Base-by-base conservation (phyloP, 2,113 vertebrate species). In the Tupaia tana region DNA sequence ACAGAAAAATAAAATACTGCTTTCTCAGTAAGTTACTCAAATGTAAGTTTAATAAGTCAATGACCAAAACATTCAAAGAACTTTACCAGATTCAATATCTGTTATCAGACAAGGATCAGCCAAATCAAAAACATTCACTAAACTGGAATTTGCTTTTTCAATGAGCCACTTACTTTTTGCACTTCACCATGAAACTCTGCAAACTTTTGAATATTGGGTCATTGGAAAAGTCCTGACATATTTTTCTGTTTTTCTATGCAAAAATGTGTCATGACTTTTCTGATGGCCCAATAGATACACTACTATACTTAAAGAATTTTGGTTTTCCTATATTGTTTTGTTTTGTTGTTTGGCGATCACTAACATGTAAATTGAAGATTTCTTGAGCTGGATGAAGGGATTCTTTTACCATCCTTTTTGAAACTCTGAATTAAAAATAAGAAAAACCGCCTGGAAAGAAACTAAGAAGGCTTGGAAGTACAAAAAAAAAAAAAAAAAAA, bases 31-130 rank as follows among this genome's bases (percentile, higher is more conserved):
- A 96, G 91, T 97, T 96, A 87, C 64, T 98, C 98, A 98, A 98
- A 98, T 98, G 93, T 98, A 96, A 99, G 97, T 98, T 98, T 98
- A 98, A 98, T 95, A 92, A 95, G 82, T 97, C 89, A 93, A 95
- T 97, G 98, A 98, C 97, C 96, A 98, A 98, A 95, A 97, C 97
- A 98, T 98, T 99, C 98, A 97, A 95, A 83, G 88, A 81, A 93
- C 92, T 91, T 82, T 97, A 97, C 98, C 98, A 98, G 94, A 84
- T 96, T 97, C 98, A 98, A 97, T 96, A 97, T 86, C 54, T 96
- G 96, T 98, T 96, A 95, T 94, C 86, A 79, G 63, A 93, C 96
- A 89, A 97, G 20, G 83, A 90, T 82, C 85, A 89, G 59, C 1
- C 85, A 96, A 97, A 54, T 6, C n/a, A 61, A 63, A 85, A 89